Evolutionary conservation across 2,113 vertebrate species (phyloP).

Genomic region (Psittacula cyanocephala): DNA sequence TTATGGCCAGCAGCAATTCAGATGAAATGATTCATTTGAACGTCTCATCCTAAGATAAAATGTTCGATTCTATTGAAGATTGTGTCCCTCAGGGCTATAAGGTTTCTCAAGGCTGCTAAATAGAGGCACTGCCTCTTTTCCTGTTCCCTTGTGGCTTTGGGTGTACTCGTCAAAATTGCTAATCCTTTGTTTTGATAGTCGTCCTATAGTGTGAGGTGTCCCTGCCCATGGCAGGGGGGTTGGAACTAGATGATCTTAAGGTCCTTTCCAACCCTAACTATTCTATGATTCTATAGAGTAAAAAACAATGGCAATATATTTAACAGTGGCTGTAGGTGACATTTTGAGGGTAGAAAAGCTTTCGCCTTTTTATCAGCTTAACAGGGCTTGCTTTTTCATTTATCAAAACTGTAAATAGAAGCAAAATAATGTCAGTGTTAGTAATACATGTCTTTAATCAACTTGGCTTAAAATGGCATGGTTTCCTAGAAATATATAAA

Average conservation of each 20-base stretch:
- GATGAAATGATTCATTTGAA: neutral
- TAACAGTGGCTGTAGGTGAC: neutral
- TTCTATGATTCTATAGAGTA: neutral
- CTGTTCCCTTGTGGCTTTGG: neutral
- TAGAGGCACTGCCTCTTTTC: neutral
- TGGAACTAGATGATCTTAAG: too few relatives aligned
- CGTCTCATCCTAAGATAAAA: neutral
- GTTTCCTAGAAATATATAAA: neutral
- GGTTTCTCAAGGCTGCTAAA: neutral
- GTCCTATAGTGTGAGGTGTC: neutral
- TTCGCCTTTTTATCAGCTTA: neutral
- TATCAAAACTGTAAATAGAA: neutral
- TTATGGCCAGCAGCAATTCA: neutral
- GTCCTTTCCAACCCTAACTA: too few relatives aligned
- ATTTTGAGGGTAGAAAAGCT: neutral
- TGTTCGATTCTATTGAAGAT: neutral
- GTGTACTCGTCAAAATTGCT: neutral
- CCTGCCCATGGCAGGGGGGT: too few relatives aligned
- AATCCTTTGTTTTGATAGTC: neutral
- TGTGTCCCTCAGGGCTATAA: neutral
- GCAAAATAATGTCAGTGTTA: neutral
- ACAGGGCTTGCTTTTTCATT: neutral
- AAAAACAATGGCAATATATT: neutral
- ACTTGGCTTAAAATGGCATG: neutral
- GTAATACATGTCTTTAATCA: neutral